These are phyloP conservation scores for Lacerta bilineata DNA, from an alignment of 2,797 vertebrate species.

Conservation along the genomic window DNA sequence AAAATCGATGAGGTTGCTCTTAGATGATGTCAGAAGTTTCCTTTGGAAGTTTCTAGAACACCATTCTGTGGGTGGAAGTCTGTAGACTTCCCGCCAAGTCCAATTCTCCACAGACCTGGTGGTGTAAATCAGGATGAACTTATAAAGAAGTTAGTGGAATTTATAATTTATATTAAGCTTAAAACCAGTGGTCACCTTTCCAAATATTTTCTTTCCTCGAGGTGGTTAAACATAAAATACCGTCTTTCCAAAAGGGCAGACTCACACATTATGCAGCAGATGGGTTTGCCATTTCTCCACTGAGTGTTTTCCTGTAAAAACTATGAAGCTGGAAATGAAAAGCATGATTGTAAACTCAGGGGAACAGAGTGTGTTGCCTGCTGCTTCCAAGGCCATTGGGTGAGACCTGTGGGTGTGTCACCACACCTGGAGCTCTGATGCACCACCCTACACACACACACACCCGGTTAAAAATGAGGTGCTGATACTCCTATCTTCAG, in stretches of 20 bases:
- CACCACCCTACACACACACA: no score
- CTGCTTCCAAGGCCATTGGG: background rate
- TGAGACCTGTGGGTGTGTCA: background rate
- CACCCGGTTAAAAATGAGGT: no score
- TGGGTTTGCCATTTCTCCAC: no score
- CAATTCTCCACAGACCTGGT: background rate
- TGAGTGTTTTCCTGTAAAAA: no score
- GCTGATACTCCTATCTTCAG: no score
- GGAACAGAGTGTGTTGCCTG: background rate
- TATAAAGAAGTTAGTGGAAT: background rate
- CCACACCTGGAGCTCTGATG: no score
- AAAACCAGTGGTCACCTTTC: background rate
- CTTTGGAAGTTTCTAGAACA: background rate
- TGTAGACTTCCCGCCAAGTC: background rate
- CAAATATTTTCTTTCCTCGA: no score
- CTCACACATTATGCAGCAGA: no score
- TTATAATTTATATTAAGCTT: background rate
- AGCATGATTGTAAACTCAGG: no score
- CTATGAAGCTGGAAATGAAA: no score
- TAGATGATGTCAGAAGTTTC: background rate
- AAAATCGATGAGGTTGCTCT: rapidly evolving
- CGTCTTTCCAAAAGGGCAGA: no score
- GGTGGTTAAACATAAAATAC: no score
- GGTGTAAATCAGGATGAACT: background rate
- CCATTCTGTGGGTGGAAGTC: background rate